phyloP scores from a whole-genome alignment of 37 sponge, comb jelly and placozoan genomes.

The Corticium candelabrum region DNA sequence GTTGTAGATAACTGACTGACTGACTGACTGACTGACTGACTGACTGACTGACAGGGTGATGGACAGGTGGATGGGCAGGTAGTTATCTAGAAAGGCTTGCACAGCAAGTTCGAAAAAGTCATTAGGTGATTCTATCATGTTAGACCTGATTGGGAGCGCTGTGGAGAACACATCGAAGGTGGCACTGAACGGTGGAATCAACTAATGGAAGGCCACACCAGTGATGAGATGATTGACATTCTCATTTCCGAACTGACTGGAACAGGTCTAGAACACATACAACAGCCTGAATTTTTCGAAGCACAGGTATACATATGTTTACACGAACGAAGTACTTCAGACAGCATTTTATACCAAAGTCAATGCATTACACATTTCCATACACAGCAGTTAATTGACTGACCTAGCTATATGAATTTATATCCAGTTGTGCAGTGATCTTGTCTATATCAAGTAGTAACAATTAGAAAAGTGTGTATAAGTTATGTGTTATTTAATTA shows the following conservation, averaged over 20 bases:
- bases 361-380: too few relatives aligned
- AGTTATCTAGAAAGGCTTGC: too few relatives aligned
- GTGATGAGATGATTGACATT: conserved; percentile 73
- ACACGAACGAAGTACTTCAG: neutral
- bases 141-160: conserved; percentile 87
- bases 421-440: too few relatives aligned
- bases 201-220: conserved; percentile 57
- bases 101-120: neutral
- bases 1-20: too few relatives aligned
- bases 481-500: too few relatives aligned
- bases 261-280: conserved; percentile 40
- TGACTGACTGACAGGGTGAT: too few relatives aligned
- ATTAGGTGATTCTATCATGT: neutral
- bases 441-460: too few relatives aligned
- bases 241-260: conserved; percentile 72
- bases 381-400: too few relatives aligned
- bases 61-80: too few relatives aligned
- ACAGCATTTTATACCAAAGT: neutral
- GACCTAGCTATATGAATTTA: too few relatives aligned
- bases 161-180: conserved; percentile 54
- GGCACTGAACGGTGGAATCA: conserved; percentile 66
- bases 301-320: conserved; percentile 40
- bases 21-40: too few relatives aligned
- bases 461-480: too few relatives aligned
- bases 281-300: conserved; percentile 45